Percentiles rank a stretch among this genome's conserved stretches.
These are phyloP conservation scores for Choristoneura fumiferana DNA, from an alignment of 1,140 invertebrate genomes.

Conservation along the genomic window DNA sequence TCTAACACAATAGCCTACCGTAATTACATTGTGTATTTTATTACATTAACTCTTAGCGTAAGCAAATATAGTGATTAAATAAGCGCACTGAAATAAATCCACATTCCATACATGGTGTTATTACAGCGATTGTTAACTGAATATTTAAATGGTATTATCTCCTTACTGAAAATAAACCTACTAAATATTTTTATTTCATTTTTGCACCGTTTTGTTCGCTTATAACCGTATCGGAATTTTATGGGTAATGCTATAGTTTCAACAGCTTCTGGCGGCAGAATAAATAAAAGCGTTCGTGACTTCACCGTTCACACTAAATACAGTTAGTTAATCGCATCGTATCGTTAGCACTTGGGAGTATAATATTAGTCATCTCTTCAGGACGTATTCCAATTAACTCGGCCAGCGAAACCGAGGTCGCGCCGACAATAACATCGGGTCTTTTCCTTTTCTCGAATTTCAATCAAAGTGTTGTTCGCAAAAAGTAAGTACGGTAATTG, in stretches of 20 bases:
- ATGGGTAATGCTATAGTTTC: slow-evolving; percentile 5
- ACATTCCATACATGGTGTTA: background rate
- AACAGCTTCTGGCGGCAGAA: background rate
- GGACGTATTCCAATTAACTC: slow-evolving; percentile 38
- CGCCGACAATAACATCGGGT: background rate
- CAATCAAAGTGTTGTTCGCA: background rate
- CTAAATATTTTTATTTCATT: background rate
- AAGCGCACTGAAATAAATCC: background rate
- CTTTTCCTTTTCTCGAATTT: background rate
- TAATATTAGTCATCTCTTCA: slow-evolving; percentile 2
- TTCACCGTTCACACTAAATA: background rate
- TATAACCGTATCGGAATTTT: slow-evolving; percentile 11
- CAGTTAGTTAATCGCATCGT: background rate
- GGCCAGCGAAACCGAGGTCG: too few relatives aligned
- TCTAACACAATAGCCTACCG: slow-evolving; percentile 29
- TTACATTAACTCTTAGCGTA: background rate
- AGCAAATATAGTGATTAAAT: background rate
- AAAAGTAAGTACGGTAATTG: background rate
- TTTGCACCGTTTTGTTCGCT: background rate
- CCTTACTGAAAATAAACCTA: background rate
- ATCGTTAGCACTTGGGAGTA: background rate
- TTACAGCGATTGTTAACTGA: background rate
- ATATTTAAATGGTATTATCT: background rate
- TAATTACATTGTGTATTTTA: background rate
- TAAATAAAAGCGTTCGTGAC: background rate